phyloP scores from a whole-genome alignment of 2,113 vertebrate species.

The Corvus cornix region DNA sequence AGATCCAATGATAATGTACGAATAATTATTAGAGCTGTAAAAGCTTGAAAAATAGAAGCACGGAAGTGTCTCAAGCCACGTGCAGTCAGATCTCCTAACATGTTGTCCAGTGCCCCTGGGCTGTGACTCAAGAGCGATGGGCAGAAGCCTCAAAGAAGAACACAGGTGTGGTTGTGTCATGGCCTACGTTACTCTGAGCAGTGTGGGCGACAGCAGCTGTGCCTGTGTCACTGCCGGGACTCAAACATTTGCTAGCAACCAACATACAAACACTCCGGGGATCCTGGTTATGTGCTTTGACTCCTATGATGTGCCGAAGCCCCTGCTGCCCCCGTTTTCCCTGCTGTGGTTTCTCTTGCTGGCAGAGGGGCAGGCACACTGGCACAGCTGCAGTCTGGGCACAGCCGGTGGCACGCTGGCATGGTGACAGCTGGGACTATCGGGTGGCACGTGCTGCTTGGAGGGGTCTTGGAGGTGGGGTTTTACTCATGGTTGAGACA shows the following conservation, averaged over 20 bases:
- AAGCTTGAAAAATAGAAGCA: background rate
- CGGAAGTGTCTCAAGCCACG: background rate
- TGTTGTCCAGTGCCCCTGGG: background rate
- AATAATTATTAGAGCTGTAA: background rate
- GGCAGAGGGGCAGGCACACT: background rate
- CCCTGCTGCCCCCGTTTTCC: background rate
- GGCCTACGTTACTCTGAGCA: background rate
- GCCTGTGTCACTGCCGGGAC: background rate
- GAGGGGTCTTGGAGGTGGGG: background rate
- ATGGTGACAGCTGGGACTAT: background rate
- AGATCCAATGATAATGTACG: background rate
- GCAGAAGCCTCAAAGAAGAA: background rate
- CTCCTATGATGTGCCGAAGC: background rate
- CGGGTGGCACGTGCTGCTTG: accelerated
- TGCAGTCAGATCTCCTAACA: background rate
- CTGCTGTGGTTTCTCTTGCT: background rate
- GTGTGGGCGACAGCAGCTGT: background rate
- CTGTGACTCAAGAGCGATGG: background rate
- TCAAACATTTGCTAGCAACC: background rate
- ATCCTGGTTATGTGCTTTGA: background rate
- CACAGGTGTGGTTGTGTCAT: background rate
- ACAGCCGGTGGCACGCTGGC: accelerated
- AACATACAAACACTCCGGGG: background rate
- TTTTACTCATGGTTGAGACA: background rate
- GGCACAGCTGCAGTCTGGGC: background rate